Conservation (phyloP, 30 jellyfish, hydroid and myxozoan species). For the Aurelia aurita complex sp. Pacific region DNA sequence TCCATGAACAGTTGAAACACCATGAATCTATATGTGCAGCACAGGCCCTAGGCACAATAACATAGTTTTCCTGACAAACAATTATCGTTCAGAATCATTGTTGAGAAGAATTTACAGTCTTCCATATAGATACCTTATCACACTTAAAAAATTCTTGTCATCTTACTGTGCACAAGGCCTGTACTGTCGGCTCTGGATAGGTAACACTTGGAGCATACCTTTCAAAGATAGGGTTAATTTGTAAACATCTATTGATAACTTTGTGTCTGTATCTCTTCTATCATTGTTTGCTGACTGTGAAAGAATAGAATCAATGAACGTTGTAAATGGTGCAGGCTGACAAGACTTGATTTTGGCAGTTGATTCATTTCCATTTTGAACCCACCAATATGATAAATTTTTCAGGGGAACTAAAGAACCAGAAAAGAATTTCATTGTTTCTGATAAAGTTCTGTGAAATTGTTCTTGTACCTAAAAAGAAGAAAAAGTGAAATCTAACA, state of each 20-base stretch:
- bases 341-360: not conserved
- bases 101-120: no score
- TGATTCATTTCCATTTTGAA: not conserved
- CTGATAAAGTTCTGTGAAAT: conserved; percentile 31
- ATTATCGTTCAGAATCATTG: no score
- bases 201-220: conserved; percentile 4
- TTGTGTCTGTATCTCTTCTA: not conserved
- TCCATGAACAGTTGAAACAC: no score
- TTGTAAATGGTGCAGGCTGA: conserved; percentile 33
- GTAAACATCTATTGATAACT: conserved; percentile 16
- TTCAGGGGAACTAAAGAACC: conserved; percentile 25
- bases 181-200: no score
- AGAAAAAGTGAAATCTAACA: not conserved
- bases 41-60: no score
- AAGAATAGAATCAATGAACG: conserved; percentile 3
- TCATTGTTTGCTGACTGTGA: not conserved
- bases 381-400: conserved; percentile 47
- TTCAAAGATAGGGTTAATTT: not conserved
- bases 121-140: no score
- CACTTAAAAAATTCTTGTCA: no score
- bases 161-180: no score
- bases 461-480: not conserved
- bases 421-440: conserved; percentile 26
- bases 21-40: no score
- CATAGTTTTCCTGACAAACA: no score